Conservation (phyloP, 2,797 vertebrate species). For the Peromyscus melanophrys region DNA sequence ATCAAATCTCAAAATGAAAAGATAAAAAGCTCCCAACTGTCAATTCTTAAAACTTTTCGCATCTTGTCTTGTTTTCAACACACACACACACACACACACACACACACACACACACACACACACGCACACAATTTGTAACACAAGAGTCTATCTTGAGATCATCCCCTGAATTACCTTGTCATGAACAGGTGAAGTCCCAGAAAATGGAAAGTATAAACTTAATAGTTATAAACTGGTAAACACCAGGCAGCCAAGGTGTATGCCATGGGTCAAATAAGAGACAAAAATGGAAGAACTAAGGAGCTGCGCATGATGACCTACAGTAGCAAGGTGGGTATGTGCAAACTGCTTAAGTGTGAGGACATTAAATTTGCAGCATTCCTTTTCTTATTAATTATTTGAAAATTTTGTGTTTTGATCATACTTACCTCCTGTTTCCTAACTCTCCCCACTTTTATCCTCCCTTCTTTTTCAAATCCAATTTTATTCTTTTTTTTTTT, state of each 20-base stretch:
- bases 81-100: no score
- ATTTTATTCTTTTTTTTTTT: not conserved
- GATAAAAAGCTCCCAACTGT: not conserved
- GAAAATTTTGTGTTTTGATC: not conserved
- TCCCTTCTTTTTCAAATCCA: not conserved
- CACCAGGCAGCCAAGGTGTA: not conserved
- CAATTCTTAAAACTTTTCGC: not conserved
- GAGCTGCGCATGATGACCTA: not conserved
- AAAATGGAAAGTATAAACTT: not conserved
- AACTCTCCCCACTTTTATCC: not conserved
- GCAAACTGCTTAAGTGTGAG: not conserved
- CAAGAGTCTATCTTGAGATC: not conserved
- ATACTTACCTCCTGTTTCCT: not conserved
- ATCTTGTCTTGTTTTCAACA: not conserved
- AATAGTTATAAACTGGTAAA: not conserved
- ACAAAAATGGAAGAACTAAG: not conserved
- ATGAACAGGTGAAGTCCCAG: not conserved
- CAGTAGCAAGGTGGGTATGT: not conserved
- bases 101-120: not conserved
- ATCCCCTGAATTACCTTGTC: not conserved
- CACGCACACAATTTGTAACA: not conserved
- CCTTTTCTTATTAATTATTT: not conserved
- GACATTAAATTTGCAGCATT: not conserved
- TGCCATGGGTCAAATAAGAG: not conserved
- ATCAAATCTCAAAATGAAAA: slow-evolving; percentile 45